Evolutionary conservation across 1,140 invertebrate genomes (phyloP).

Genomic region (Macrotrachela quadricornifera): DNA sequence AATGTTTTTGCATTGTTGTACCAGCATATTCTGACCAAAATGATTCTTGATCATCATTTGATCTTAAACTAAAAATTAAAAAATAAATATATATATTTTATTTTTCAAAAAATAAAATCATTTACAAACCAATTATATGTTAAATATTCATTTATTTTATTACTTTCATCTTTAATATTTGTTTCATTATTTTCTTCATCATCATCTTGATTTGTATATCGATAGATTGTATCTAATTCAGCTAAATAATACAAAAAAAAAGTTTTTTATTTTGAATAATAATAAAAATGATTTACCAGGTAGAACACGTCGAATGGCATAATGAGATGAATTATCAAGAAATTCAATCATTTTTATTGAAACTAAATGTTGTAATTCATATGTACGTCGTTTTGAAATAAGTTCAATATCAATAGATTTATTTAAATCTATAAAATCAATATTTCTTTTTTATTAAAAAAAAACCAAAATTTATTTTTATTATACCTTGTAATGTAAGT

Average conservation of each 20-base stretch:
- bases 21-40: background rate
- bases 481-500: slow-evolving; percentile 30
- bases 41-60: background rate
- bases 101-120: background rate
- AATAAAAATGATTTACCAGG: slow-evolving; percentile 58
- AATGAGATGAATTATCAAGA: slow-evolving; percentile 52
- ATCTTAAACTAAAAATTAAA: background rate
- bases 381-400: background rate
- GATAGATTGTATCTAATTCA: background rate
- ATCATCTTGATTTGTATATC: background rate
- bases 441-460: background rate
- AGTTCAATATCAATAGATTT: background rate
- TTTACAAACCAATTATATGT: slow-evolving; percentile 55
- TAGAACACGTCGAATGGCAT: slow-evolving; percentile 56
- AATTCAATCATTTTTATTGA: slow-evolving; percentile 46
- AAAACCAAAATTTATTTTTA: slow-evolving; percentile 31
- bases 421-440: slow-evolving; percentile 14
- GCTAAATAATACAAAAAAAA: background rate
- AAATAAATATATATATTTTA: background rate
- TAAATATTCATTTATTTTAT: slow-evolving; percentile 54
- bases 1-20: slow-evolving; percentile 1
- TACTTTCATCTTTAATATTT: slow-evolving; percentile 53
- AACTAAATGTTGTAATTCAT: slow-evolving; percentile 15
- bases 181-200: slow-evolving; percentile 12
- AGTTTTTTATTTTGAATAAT: slow-evolving; percentile 21